Percentiles rank a stretch among this genome's conserved stretches.
Evolutionary conservation across 2,888 invertebrate genomes (phyloP).

Genomic region (Anarsia innoxiella): DNA sequence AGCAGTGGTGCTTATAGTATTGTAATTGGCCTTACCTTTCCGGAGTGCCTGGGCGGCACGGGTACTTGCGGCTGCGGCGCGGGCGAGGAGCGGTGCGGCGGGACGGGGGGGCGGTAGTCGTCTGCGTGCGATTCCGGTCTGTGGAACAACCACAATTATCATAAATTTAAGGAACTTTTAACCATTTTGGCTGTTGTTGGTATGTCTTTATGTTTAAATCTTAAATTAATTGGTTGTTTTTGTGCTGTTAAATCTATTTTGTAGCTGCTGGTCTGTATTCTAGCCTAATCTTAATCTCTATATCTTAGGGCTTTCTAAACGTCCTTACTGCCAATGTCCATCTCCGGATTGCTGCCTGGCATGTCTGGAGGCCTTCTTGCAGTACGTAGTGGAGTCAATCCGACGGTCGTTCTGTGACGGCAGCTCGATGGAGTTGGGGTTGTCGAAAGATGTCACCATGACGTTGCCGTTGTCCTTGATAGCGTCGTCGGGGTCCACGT

Average conservation of each 20-base stretch:
- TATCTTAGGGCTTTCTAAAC: too few species aligned
- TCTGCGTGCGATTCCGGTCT: constrained; percentile 61
- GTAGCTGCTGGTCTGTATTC: too few species aligned
- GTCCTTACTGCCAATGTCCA: constrained; percentile 70
- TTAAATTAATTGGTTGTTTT: too few species aligned
- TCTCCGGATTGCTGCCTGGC: constrained; percentile 56
- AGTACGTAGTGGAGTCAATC: constrained; percentile 82
- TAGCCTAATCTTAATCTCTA: too few species aligned
- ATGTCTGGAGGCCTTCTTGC: constrained; percentile 74
- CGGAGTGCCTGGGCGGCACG: constrained; percentile 58
- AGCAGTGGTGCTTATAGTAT: too few species aligned
- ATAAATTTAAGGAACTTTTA: too few species aligned
- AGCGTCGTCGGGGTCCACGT: constrained; percentile 79
- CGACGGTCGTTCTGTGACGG: constrained; percentile 68
- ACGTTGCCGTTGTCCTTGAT: constrained; percentile 66
- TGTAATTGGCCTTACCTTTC: constrained; percentile 39
- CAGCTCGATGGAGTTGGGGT: constrained; percentile 82
- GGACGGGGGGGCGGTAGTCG: constrained; percentile 91
- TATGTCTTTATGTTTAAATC: too few species aligned
- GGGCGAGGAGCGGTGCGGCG: constrained; percentile 85
- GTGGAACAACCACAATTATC: too few species aligned
- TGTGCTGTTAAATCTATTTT: too few species aligned
- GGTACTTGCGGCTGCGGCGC: constrained; percentile 55
- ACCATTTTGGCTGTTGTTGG: too few species aligned
- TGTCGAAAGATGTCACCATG: constrained; percentile 82